Conservation (phyloP, 2,888 invertebrate species). For the Dasypolia templi region DNA sequence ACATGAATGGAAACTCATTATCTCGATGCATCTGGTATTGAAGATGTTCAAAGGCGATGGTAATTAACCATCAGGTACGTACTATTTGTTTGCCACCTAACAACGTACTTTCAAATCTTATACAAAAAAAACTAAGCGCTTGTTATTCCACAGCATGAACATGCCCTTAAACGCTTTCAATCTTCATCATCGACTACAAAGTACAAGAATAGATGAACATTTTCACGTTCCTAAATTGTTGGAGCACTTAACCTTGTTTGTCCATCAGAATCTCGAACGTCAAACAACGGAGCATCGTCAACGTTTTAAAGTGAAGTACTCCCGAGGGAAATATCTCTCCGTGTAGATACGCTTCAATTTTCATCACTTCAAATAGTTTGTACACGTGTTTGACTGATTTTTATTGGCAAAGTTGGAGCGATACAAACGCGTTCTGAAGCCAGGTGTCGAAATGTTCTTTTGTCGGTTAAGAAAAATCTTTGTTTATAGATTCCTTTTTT, state of each 20-base stretch:
- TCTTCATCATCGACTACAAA: conserved; percentile 41
- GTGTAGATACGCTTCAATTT: conserved; percentile 60
- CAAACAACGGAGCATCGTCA: conserved; percentile 63
- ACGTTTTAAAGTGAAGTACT: conserved; percentile 64
- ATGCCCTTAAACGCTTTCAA: conserved; percentile 48
- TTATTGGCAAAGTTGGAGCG: conserved; percentile 43
- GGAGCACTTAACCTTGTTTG: conserved; percentile 60
- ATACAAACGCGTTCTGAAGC: conserved; percentile 19
- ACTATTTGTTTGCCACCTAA: neutral
- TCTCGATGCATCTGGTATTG: neutral
- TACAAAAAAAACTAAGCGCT: neutral
- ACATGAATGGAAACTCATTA: neutral
- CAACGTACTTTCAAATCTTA: neutral
- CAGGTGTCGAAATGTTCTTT: conserved; percentile 2
- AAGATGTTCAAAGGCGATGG: neutral
- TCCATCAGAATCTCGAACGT: conserved; percentile 63
- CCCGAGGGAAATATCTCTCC: conserved; percentile 65
- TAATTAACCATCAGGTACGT: neutral
- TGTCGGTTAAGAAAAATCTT: neutral
- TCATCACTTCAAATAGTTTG: conserved; percentile 60
- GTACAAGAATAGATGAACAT: conserved; percentile 28
- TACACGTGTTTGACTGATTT: conserved; percentile 50
- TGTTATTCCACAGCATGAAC: conserved; percentile 30
- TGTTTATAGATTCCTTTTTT: neutral
- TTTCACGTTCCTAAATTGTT: conserved; percentile 62